Evolutionary conservation across 2,113 vertebrate species (phyloP), one percentile per base, ranked within the genome.

Genomic region (Vulpes ferrilata): DNA sequence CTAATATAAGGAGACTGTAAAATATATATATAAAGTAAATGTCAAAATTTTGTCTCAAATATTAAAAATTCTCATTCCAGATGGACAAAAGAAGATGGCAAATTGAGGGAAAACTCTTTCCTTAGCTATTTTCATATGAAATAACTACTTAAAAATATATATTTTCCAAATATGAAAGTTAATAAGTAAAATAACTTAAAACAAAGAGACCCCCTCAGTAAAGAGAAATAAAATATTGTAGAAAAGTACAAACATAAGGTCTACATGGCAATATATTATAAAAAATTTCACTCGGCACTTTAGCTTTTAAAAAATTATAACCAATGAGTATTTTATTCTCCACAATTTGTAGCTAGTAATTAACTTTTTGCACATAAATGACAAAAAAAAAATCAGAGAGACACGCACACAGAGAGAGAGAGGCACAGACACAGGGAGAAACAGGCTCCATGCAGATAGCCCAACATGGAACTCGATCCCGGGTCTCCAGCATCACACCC

Each of bases 251-350:
- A 87, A 59, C 17, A 57, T 32, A 80, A 62, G 5, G 60, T 62
- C 2, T 60, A 22, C 19, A 88, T 38, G 88, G 67, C 43, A 88
- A 95, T 82, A 71, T 78, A 87, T 23, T 82, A 32, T 32, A 76
- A 71, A 27, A 6, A 16, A 79, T 67, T 92, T 55, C 71, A 85
- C 19, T 79, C 38, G 7, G 3, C 38, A 82, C 55, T 88, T 96
- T 53, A 83, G 64, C 27, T 88, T 88, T 94, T 67, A 5, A 78
- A 90, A 92, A 95, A 60, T 35, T 76, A 51, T 16, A 90, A 67
- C 6, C 1, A 38, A 48, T 35, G 32, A 3, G 1, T 80, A 51
- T 35, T 90, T 90, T 59, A 30, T n/a, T 2, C 38, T 86, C 22
- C 3, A 88, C 53, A 73, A 35, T 74, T 22, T 69, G 10, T 2